Evolutionary conservation across 1,140 invertebrate genomes (phyloP), one percentile per base, ranked within the genome.

Genomic region (Camponotus floridanus): DNA sequence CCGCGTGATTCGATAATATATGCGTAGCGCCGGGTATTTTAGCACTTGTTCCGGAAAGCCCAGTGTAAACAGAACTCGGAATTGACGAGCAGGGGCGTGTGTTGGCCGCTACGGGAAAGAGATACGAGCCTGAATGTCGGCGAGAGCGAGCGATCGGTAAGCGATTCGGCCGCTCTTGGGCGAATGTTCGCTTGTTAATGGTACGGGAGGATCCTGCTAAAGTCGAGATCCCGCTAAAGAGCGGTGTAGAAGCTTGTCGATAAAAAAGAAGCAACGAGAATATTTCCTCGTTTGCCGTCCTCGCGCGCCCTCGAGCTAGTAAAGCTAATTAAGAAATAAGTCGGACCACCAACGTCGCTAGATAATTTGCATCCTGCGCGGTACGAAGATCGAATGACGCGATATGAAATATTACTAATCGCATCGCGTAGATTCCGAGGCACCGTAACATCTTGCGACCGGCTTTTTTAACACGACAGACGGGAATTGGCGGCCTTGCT

Each of bases 261-360:
- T 51, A 64, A 88, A 86, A 86, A 88, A 80, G 62, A 48, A 76
- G 62, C 21, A 65, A 61, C 39, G 11, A 4, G 45, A 26, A 48
- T 71, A 59, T 85, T 85, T 68, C 74, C 70, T 85, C 74, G 73
- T 78, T 87, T 45, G n/a, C 61, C 73, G 73, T 42, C 45, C 76
- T 45, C 87, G 70, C 67, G 45, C 71, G 57, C 48, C 80, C 80
- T 55, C 21, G 45, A 71, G 88, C 89, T 86, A 87, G 76, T 79
- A 81, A 83, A 67, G 81, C 80, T 92, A 91, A 92, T 92, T 89
- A 91, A 92, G 87, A 92, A 92, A 83, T 90, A 88, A 90, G 78
- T 61, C 31, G 79, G 88, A 85, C 90, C 90, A 91, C 90, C 91
- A 76, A 67, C 87, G 68, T 88, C 39, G 90, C 55, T 67, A 61